phyloP scores from a whole-genome alignment of 92 coral and sea anemone genomes.

The Pocillopora meandrina region DNA sequence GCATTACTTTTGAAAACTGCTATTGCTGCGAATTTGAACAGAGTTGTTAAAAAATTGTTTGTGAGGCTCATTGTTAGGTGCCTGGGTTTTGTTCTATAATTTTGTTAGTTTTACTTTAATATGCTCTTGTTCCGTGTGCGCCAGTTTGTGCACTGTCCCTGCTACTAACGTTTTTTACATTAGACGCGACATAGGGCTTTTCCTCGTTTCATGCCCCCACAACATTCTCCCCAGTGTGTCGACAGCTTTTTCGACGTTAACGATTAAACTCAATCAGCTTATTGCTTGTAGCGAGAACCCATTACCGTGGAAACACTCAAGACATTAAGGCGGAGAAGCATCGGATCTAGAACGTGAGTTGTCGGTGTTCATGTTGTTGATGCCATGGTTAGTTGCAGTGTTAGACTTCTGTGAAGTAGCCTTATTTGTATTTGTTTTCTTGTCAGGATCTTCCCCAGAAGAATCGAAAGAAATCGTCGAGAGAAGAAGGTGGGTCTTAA shows the following conservation, averaged over 20 bases:
- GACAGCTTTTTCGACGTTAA: too few species aligned
- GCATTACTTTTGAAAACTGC: too few species aligned
- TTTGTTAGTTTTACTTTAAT: neutral
- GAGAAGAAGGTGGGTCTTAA: constrained; percentile 51
- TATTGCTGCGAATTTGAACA: too few species aligned
- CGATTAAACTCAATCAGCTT: too few species aligned
- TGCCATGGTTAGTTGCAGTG: neutral
- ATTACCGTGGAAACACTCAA: constrained; percentile 47
- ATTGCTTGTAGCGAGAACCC: constrained; percentile 42
- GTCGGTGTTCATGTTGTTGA: neutral
- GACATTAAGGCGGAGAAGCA: constrained; percentile 68
- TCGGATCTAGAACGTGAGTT: constrained; percentile 73
- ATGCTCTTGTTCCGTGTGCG: neutral
- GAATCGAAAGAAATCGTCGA: constrained; percentile 58
- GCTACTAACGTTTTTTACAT: neutral
- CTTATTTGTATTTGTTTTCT: neutral
- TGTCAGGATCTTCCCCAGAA: constrained; percentile 58
- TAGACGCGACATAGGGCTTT: too few species aligned
- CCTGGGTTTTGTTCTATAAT: neutral
- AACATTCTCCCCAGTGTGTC: too few species aligned
- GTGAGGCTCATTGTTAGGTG: too few species aligned
- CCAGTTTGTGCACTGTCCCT: neutral
- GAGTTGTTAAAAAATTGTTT: too few species aligned
- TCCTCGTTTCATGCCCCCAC: too few species aligned
- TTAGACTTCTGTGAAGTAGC: neutral